Evolutionary conservation across 2,888 invertebrate genomes (phyloP), one percentile per base, ranked within the genome.

Genomic region (Gastracanthus pulcherrimus): DNA sequence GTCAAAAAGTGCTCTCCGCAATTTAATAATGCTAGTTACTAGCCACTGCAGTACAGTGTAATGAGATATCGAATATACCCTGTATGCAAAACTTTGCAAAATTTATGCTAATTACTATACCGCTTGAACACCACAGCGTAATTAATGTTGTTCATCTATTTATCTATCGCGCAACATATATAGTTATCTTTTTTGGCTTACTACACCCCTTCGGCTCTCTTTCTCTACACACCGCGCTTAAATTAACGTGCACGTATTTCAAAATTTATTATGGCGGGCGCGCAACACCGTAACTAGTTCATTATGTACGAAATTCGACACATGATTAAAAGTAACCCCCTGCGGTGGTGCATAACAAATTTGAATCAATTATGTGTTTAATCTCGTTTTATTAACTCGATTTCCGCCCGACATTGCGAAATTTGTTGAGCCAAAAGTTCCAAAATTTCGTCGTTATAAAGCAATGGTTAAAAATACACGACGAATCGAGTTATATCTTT

Each of bases 41-140:
- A n/a, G n/a, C n/a, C n/a, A n/a, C n/a, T n/a, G n/a, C 41, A 9
- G 41, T 2, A 41, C 41, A 16, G 41, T 41, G 5, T 2, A 41
- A 41, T 13, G 41, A 41, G 16, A 41, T 41, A 41, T 41, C 41
- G 41, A 41, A 16, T 41, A 41, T n/a, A n/a, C n/a, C n/a, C n/a
- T 1, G 51, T 51, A 23, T 0, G 51, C 48, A 4, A 55, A 66
- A 51, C 48, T 62, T 19, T 41, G 41, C 34, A 48, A 51, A 79
- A 79, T 79, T 58, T 72, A 79, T 79, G 79, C 55, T 72, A 66
- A 79, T 79, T 60, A 19, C 19, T 7, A 3, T 7, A 38, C 38
- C 23, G n/a, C n/a, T n/a, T n/a, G 64, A 19, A 36, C 51, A 31
- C 55, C 38, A 3, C 26, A 7, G 38, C 36, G 38, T 76, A 76